Conservation (phyloP, 1,140 invertebrate species). For the Euwallacea fornicatus region DNA sequence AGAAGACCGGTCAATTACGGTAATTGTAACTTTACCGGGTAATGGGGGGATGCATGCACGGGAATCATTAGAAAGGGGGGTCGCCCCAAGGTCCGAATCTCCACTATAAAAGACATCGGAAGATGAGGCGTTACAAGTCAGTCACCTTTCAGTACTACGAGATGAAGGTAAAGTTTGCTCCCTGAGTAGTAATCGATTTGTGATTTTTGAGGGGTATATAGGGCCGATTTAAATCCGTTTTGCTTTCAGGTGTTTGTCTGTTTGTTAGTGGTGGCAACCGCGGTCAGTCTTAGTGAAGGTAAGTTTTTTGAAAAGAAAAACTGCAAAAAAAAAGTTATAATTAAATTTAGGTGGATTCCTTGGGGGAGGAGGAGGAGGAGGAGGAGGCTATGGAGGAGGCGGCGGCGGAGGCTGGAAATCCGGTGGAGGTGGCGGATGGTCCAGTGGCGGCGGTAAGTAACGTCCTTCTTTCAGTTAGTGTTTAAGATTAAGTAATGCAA, state of each 20-base stretch:
- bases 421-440: constrained; percentile 14
- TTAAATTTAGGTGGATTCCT: constrained; percentile 40
- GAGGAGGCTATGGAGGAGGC: constrained; percentile 25
- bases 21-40: constrained; percentile 20
- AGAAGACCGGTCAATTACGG: constrained; percentile 17
- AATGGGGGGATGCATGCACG: constrained; percentile 21
- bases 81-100: constrained; percentile 35
- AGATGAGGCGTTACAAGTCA: constrained; percentile 37
- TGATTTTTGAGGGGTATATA: no score
- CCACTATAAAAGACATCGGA: constrained; percentile 33
- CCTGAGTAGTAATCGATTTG: no score
- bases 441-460: constrained; percentile 26
- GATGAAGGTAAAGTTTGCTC: constrained; percentile 39
- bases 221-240: neutral
- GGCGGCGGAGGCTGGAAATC: constrained; percentile 30
- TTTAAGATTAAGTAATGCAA: no score
- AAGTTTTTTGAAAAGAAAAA: constrained; percentile 21
- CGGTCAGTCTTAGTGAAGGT: constrained; percentile 40
- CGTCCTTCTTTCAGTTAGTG: no score
- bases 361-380: constrained; percentile 40
- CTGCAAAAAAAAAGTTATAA: constrained; percentile 10
- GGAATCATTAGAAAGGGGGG: constrained; percentile 39
- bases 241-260: constrained; percentile 43
- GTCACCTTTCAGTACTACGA: constrained; percentile 39
- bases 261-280: constrained; percentile 39